These are phyloP conservation scores for Epicauta chinensis DNA, from an alignment of 1,140 invertebrate genomes.

Conservation along the genomic window DNA sequence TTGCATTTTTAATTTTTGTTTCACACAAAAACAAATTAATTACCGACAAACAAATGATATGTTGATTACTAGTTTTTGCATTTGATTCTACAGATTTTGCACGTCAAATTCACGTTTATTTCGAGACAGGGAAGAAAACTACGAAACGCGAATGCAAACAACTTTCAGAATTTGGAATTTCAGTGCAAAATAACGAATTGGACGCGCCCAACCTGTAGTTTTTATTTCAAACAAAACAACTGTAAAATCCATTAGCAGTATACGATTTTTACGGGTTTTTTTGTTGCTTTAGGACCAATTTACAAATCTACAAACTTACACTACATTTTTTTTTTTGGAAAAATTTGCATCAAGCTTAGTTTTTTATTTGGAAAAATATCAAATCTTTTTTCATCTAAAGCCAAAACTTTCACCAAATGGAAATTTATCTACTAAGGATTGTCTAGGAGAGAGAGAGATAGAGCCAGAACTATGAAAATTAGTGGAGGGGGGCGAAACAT, in stretches of 20 bases:
- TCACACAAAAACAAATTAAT: no score
- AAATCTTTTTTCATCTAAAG: conserved; percentile 19
- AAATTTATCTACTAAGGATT: conserved; percentile 14
- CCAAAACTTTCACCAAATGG: conserved; percentile 15
- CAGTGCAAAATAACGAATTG: no score
- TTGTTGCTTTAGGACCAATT: conserved; percentile 9
- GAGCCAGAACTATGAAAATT: conserved; percentile 8
- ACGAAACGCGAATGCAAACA: no score
- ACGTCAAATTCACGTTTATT: no score
- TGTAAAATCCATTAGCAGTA: conserved; percentile 20
- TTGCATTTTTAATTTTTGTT: no score
- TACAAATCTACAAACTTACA: not conserved
- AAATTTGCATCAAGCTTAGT: not conserved
- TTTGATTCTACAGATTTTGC: no score
- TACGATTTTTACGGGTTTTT: conserved; percentile 8
- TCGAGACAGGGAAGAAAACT: no score
- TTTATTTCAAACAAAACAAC: conserved; percentile 10
- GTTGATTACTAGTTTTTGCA: no score
- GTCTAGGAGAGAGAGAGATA: conserved; percentile 19
- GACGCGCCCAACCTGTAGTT: no score
- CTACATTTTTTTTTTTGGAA: conserved; percentile 3
- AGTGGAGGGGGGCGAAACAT: not conserved
- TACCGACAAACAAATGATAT: conserved; percentile 16
- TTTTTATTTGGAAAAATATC: conserved; percentile 1
- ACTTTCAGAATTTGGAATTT: no score